Evolutionary conservation across 1,140 invertebrate genomes (phyloP).

Genomic region (Anthonomus grandis): DNA sequence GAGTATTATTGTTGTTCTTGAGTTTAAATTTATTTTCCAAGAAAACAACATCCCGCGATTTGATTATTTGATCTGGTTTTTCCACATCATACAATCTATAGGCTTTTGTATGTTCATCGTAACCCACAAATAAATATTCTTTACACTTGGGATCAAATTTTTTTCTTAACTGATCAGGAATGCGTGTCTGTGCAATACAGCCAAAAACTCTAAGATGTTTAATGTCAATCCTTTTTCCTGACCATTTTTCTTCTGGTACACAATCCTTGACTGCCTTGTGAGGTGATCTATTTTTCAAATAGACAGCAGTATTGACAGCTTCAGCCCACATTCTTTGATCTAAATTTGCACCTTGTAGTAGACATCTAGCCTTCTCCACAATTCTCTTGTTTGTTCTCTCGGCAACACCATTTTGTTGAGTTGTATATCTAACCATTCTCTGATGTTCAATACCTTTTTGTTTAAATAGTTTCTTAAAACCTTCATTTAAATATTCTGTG

Average conservation of each 20-base stretch:
- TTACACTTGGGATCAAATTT: slow-evolving; percentile 46
- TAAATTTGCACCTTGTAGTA: slow-evolving; percentile 41
- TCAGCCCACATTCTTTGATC: slow-evolving; percentile 45
- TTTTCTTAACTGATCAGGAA: slow-evolving; percentile 44
- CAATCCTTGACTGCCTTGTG: background rate
- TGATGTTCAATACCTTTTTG: slow-evolving; percentile 44
- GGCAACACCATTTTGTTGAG: slow-evolving; percentile 49
- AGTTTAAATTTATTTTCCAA: no score
- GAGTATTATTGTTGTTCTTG: no score
- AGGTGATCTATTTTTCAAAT: slow-evolving; percentile 45
- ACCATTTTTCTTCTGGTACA: slow-evolving; percentile 14
- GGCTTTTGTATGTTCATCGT: no score
- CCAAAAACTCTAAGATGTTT: slow-evolving; percentile 47
- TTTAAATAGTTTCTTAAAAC: slow-evolving; percentile 32
- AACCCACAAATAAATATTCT: slow-evolving; percentile 47
- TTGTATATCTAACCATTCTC: slow-evolving; percentile 44
- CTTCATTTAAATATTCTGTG: slow-evolving; percentile 40
- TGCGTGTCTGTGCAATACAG: slow-evolving; percentile 41
- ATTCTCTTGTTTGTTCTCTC: slow-evolving; percentile 47
- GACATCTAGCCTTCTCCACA: slow-evolving; percentile 39
- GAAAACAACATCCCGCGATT: no score
- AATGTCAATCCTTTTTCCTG: slow-evolving; percentile 49
- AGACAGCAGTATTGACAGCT: slow-evolving; percentile 46
- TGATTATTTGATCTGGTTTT: no score
- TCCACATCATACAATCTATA: no score